Base-by-base conservation (phyloP, 2,888 invertebrate species). In the Meghimatium bilineatum region DNA sequence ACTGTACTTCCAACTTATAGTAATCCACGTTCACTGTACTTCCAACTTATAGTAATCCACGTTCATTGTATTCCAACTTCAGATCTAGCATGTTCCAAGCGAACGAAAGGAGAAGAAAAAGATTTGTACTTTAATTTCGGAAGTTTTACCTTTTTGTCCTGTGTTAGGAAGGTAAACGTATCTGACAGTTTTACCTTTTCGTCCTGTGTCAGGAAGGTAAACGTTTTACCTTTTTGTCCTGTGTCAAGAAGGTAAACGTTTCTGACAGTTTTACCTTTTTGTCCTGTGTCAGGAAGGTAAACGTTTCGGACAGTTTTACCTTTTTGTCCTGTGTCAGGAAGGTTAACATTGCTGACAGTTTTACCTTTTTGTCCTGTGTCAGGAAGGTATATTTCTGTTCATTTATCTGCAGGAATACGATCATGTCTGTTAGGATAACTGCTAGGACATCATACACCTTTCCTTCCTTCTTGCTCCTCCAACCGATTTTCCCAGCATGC, bases 251-350 rank as follows among this genome's bases (percentile, higher is more conserved):
- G n/a, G n/a, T n/a, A n/a, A n/a, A n/a, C n/a, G n/a, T n/a, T n/a
- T n/a, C n/a, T n/a, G 17, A 8, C 60, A 26, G 60, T 82, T 86
- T 60, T 92, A 96, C 97, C 95, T 98, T 98, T 94, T 97, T 97
- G 93, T 98, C 98, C 69, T 97, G 97, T 87, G 97, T 97, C 85
- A 93, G 93, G 95, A 98, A 98, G 63, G 92, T 92, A 92, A 97
- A 98, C 86, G 98, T 98, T 93, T 97, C n/a, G n/a, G 17, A 8
- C 60, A 26, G 60, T 82, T 86, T 60, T 92, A 96, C 97, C 95
- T 98, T 98, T 94, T 97, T 97, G 93, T 98, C 98, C 69, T 97
- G 97, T 87, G 97, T 97, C 85, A 93, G 93, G 95, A 98, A 98
- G 63, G 92, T 92, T n/a, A n/a, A n/a, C n/a, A n/a, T n/a, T 69